Conservation (phyloP, 2,797 vertebrate genomes). For the Podarcis siculus region DNA sequence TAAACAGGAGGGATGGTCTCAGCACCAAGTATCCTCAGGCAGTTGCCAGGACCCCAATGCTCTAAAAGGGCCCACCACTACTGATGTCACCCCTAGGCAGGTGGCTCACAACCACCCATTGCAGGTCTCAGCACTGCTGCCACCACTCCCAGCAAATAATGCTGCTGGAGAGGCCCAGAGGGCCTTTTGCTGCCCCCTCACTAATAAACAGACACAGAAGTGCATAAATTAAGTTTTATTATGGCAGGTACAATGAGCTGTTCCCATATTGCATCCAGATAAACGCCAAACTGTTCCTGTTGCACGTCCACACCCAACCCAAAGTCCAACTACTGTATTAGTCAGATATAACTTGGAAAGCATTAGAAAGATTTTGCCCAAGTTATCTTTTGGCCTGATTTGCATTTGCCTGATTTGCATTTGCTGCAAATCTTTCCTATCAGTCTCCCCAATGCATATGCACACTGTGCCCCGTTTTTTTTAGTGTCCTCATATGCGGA, state of each 20-base stretch:
- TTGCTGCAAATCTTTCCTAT: not conserved
- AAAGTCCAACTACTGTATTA: constrained; percentile 3
- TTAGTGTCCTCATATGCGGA: fast-evolving
- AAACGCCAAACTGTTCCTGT: constrained; percentile 8
- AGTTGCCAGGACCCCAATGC: not conserved
- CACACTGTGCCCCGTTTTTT: fast-evolving
- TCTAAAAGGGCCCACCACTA: too few species aligned
- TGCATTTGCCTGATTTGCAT: not conserved
- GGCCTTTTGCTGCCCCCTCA: not conserved
- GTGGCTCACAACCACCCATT: not conserved
- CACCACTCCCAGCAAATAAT: not conserved
- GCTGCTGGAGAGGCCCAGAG: not conserved
- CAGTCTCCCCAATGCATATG: not conserved
- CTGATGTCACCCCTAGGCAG: not conserved
- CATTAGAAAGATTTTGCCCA: constrained; percentile 7
- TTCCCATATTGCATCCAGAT: not conserved
- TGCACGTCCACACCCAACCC: constrained; percentile 9
- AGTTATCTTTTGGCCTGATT: not conserved
- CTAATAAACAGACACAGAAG: not conserved
- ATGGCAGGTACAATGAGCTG: constrained; percentile 11
- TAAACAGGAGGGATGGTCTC: not conserved
- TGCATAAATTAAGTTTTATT: fast-evolving
- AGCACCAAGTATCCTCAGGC: not conserved
- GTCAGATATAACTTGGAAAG: not conserved
- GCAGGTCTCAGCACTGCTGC: not conserved